Evolutionary conservation across 2,888 invertebrate species (phyloP), one percentile per base, ranked within the genome.

Genomic region (Spatulosminthurus flaviceps): DNA sequence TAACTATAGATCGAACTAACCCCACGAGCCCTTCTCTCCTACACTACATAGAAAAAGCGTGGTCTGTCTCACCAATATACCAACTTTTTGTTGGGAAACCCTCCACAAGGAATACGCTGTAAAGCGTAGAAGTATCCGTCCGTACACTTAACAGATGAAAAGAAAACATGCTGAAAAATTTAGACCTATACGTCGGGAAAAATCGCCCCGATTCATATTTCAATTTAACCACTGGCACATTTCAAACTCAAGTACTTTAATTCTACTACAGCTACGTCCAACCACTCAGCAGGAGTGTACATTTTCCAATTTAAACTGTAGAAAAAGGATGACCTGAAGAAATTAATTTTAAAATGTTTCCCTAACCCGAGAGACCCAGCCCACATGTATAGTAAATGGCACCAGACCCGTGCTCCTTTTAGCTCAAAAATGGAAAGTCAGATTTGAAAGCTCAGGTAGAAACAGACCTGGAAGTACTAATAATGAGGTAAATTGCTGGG

Each of bases 1-100:
- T 64, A 64, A 64, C 64, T 64, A 26, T 64, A 26, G 64, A 64
- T 24, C 64, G 13, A 64, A 64, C 22, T 22, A 64, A 64, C 64
- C 24, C 24, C 64, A 22, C 64, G 64, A 22, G 64, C 64, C 64
- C 64, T 64, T 64, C 64, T 34, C 4, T 24, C 26, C 41, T 41
- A 41, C 16, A 51, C 4, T 51, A 19, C 51, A 51, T 19, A 51
- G 51, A 51, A 51, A 51, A 51, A 19, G 16, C 51, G 16, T 19
- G 51, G 51, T 13, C 51, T 51, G 51, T 13, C 51, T 51, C 16
- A 13, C 16, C 5, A 51, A 64, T 61, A 21, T 64, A 11, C 11
- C 24, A 9, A 24, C 24, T 64, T 64, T 64, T 26, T 64, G 19
- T 64, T 16, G 4, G 24, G 13, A 11, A 13, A 24, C 24, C 11